phyloP scores from a whole-genome alignment of 1,140 invertebrate species.

The Drosophila triauraria region DNA sequence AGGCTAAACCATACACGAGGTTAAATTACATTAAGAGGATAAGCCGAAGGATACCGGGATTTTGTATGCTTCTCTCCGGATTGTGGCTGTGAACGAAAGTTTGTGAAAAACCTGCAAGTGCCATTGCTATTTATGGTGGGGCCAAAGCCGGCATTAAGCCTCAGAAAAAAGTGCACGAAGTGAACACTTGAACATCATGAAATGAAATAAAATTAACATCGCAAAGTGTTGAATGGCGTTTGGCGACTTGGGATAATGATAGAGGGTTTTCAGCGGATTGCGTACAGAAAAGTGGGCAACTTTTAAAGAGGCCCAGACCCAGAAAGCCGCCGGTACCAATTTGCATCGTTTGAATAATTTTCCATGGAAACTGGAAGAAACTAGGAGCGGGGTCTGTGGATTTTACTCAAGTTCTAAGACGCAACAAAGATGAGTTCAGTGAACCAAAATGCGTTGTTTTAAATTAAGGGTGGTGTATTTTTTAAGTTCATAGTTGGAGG shows the following conservation, averaged over 20 bases:
- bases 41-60: background rate
- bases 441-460: background rate
- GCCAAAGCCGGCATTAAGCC: conserved; percentile 32
- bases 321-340: conserved; percentile 13
- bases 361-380: conserved; percentile 36
- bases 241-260: conserved; percentile 30
- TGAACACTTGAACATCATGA: conserved; percentile 63
- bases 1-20: background rate
- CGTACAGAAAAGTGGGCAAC: conserved; percentile 35
- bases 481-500: too few species aligned
- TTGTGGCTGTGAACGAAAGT: background rate
- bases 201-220: conserved; percentile 73
- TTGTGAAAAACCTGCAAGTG: background rate
- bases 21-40: conserved; percentile 1
- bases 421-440: background rate
- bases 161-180: conserved; percentile 39
- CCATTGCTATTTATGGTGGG: conserved; percentile 8
- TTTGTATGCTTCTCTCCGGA: background rate
- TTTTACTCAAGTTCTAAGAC: background rate
- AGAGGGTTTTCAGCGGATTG: conserved; percentile 19
- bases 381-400: conserved; percentile 16
- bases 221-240: conserved; percentile 36
- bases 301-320: conserved; percentile 24
- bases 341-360: conserved; percentile 70
- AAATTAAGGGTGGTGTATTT: too few species aligned